Evolutionary conservation across 2,113 vertebrate genomes (phyloP).

Genomic region (Hymenochirus boettgeri): DNA sequence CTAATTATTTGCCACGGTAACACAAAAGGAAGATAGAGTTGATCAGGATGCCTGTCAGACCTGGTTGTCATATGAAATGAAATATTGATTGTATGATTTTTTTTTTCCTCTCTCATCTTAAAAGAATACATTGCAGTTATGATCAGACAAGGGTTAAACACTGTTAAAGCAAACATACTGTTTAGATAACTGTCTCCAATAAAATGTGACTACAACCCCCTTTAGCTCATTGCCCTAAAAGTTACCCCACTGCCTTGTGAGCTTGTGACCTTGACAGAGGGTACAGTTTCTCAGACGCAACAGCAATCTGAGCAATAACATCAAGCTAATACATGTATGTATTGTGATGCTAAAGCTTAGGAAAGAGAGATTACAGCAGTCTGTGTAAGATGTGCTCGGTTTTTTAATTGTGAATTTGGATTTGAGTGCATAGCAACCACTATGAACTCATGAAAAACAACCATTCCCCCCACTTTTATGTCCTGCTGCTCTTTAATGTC

Average conservation of each 20-base stretch:
- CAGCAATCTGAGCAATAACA: constrained; percentile 47
- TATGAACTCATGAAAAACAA: constrained; percentile 46
- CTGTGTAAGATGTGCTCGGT: constrained; percentile 46
- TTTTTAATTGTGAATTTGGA: constrained; percentile 51
- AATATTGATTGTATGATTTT: constrained; percentile 24
- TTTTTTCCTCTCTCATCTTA: not conserved
- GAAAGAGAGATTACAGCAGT: constrained; percentile 45
- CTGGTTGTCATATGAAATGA: constrained; percentile 26
- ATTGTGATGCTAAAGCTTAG: constrained; percentile 39
- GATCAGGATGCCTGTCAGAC: constrained; percentile 29
- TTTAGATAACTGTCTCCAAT: not conserved
- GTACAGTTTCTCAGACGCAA: constrained; percentile 48
- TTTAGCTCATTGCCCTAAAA: not conserved
- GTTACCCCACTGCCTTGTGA: constrained; percentile 13
- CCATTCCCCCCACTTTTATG: constrained; percentile 46
- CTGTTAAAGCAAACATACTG: not conserved
- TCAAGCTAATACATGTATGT: constrained; percentile 45
- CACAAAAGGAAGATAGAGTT: constrained; percentile 35
- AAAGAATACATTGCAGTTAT: not conserved
- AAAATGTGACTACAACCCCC: not conserved
- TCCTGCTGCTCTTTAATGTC: constrained; percentile 51
- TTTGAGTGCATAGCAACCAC: constrained; percentile 47
- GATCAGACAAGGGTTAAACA: not conserved
- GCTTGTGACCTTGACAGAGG: constrained; percentile 52
- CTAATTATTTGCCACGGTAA: constrained; percentile 49